Evolutionary conservation across 2,113 vertebrate genomes (phyloP), one percentile per base, ranked within the genome.

Genomic region (Anser brachyrhynchus): DNA sequence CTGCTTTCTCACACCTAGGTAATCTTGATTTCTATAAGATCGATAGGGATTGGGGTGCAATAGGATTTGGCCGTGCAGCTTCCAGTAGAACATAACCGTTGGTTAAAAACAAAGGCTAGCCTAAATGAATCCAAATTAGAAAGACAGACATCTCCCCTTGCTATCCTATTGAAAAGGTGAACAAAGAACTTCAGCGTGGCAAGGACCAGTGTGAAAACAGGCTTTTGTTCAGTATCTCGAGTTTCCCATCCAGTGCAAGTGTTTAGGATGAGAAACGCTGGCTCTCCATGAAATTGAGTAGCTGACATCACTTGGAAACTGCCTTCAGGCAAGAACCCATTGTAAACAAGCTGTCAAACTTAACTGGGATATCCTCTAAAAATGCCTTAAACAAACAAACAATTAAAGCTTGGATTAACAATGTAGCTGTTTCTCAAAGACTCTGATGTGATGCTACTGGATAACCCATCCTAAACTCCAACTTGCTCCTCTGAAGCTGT

Each of bases 261-360:
- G 20, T 4, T 62, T 10, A 59, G 8, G 12, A 71, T 43, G 77
- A 94, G 71, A 58, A 31, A 46, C 43, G 8, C 9, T 55, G 77
- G 92, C 82, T 89, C 18, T 88, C 59, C 76, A 78, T 31, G 69
- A 84, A 96, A 95, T 81, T 91, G 91, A 93, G 91, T 84, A 80
- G 82, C 73, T 86, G 90, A 97, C 92, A 95, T 86, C 77, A 55
- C 90, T 92, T 82, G 55, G 94, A 96, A 97, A 89, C 74, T 77
- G 88, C 95, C 87, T 90, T 39, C n/a, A 73, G 54, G 88, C 95
- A 93, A 85, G 87, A 95, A 74, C 87, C 43, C 35, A 39, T 43
- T 82, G 93, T 97, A 97, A 97, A 97, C 92, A 96, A 96, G 92
- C 95, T 97, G 96, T 90, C 96, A 93, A 33, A 79, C 39, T 94